Conservation (phyloP, 2,797 vertebrate species). For the Alauda arvensis region DNA sequence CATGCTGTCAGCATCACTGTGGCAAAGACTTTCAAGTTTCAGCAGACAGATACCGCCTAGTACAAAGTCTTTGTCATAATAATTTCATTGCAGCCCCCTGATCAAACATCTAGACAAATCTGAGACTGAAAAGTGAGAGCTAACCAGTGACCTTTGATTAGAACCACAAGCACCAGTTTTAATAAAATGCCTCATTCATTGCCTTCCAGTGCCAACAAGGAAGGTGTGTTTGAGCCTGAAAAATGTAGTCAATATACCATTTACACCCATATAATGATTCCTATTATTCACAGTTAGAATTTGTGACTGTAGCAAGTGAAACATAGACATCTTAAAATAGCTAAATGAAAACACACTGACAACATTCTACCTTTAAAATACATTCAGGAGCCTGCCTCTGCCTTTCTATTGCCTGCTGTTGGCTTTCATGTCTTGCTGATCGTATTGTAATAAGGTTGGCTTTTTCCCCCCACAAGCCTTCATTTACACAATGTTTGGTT, state of each 20-base stretch:
- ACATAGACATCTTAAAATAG: slow-evolving; percentile 68
- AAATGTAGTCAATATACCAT: slow-evolving; percentile 67
- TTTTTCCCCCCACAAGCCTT: slow-evolving; percentile 26
- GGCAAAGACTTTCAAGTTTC: slow-evolving; percentile 77
- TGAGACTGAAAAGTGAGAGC: slow-evolving; percentile 74
- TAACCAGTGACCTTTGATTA: slow-evolving; percentile 77
- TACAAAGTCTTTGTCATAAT: slow-evolving; percentile 80
- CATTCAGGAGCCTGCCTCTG: slow-evolving; percentile 56
- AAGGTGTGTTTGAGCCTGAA: slow-evolving; percentile 70
- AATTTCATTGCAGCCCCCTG: slow-evolving; percentile 73
- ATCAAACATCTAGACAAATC: slow-evolving; percentile 78
- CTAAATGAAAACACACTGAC: slow-evolving; percentile 69
- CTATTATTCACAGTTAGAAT: slow-evolving; percentile 71
- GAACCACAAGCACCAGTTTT: slow-evolving; percentile 71
- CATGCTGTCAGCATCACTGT: slow-evolving; percentile 74
- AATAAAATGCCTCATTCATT: slow-evolving; percentile 76
- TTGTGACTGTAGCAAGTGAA: slow-evolving; percentile 67
- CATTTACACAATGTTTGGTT: slow-evolving; percentile 60
- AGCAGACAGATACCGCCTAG: slow-evolving; percentile 76
- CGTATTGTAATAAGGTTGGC: slow-evolving; percentile 49
- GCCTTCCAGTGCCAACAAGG: slow-evolving; percentile 70
- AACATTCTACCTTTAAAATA: slow-evolving; percentile 71
- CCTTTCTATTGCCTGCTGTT: slow-evolving; percentile 56
- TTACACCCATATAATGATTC: slow-evolving; percentile 73
- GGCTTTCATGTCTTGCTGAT: slow-evolving; percentile 64